These are phyloP conservation scores for Aphelenchoides fujianensis DNA, from an alignment of 1,140 invertebrate species.

Conservation along the genomic window DNA sequence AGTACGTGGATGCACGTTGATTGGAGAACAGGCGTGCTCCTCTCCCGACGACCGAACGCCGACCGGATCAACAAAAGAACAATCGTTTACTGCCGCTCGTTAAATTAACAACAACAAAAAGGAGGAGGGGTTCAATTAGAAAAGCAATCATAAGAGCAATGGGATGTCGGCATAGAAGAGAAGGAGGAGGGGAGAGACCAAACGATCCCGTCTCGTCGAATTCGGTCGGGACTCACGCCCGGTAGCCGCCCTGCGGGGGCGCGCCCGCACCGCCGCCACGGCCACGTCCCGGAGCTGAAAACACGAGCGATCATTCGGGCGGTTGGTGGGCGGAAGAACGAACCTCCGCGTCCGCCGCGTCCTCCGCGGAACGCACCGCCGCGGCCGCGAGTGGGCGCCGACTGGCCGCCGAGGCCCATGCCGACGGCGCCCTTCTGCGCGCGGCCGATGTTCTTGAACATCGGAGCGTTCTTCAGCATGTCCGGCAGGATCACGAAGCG, in stretches of 20 bases:
- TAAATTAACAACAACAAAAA: constrained; percentile 1
- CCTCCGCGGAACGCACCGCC: constrained; percentile 50
- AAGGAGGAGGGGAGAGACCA: neutral
- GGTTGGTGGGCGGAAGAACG: no score
- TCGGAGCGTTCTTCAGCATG: constrained; percentile 99
- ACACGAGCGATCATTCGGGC: no score
- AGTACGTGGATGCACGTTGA: no score
- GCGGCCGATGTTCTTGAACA: constrained; percentile 85
- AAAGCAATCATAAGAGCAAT: constrained; percentile 2
- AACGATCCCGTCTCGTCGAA: no score
- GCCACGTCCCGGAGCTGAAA: no score
- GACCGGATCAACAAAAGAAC: neutral
- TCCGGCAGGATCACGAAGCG: constrained; percentile 97
- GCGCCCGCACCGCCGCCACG: neutral
- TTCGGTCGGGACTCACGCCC: neutral
- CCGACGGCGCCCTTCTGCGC: constrained; percentile 59
- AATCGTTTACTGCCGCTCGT: neutral
- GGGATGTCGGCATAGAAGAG: neutral
- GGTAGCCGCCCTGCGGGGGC: neutral
- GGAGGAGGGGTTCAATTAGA: neutral
- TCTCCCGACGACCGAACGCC: neutral
- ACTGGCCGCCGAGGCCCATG: constrained; percentile 55
- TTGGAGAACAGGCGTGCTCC: no score
- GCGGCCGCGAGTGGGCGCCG: constrained; percentile 45
- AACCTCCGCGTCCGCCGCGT: constrained; percentile 4